Base-by-base conservation (phyloP, 2,113 vertebrate genomes). In the Scartelaos histophorus region DNA sequence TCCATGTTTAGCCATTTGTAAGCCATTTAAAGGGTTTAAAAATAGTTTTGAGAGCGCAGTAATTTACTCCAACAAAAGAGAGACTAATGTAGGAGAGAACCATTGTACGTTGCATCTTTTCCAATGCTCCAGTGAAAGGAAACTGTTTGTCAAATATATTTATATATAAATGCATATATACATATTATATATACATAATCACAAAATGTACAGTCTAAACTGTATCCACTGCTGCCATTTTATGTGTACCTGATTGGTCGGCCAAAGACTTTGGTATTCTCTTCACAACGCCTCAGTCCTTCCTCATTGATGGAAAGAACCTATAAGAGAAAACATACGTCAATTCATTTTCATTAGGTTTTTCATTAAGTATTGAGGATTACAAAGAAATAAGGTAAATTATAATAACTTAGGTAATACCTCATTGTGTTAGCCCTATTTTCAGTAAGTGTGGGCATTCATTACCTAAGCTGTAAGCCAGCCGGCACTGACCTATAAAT, bases 231-330 rank as follows among this genome's bases (percentile, higher is more conserved):
- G 15, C 22, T 58, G 5, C 25, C 10, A 24, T 25, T 25, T 58
- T 58, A 51, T 38, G 70, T 89, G 71, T 89, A 98, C 97, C 97
- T 98, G 94, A 98, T 98, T 1, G 97, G 97, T 9, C 95, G 94
- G 21, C 97, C 97, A 47, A 98, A 99, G 17, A 98, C 95, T 86
- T 98, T 97, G 0, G 97, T 99, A 61, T 97, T 98, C 79, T 99
- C 97, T 58, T 98, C 96, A 67, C 97, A 99, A 21, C 97, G 94
- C 17, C 96, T 92, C 82, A 98, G 90, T 22, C 97, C 97, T 86
- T 99, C 97, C 73, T 99, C 97, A 1, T 99, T 99, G 80, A 99
- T 96, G 34, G 97, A 98, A 24, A 99, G 93, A 69, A 99, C 97
- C 97, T 99, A 70, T 10, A 38, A 34, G 0, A 69, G 49, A 83